Evolutionary conservation across 1,140 invertebrate genomes (phyloP), one percentile per base, ranked within the genome.

Genomic region (Lethrus apterus): DNA sequence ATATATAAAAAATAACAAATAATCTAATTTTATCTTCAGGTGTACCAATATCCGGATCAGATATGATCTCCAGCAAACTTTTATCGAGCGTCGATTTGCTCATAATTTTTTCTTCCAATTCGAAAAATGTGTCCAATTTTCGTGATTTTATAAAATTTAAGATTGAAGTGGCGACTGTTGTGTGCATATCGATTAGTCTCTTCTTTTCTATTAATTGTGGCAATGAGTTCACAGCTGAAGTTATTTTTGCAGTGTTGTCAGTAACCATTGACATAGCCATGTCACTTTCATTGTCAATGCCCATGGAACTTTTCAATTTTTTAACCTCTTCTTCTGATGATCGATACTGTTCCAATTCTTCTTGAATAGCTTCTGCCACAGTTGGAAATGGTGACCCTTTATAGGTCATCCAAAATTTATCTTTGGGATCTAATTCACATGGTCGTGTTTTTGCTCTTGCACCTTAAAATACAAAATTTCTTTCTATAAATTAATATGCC

Each of bases 71-170:
- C 40, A 89, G 62, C 5, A 92, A 68, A 26, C 81, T 79, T 61
- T 83, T 81, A 56, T 86, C 84, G 30, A 87, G 70, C 2, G 81
- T 76, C n/a, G 64, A 59, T 69, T 86, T 86, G 18, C 84, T 84
- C 86, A 98, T 90, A 35, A 99, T 84, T 70, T 98, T 98, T 64
- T 99, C 95, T 72, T 99, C 96, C 38, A 92, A 75, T 72, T 99
- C 96, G 67, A 98, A 99, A 56, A 92, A 93, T 1, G 89, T 89
- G 66, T 99, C 96, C 9, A 99, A 68, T 57, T 95, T 83, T 24
- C 95, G 72, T 1, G 80, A 80, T 73, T 93, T 97, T 17, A 98
- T 97, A 33, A 80, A 81, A 66, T 95, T 92, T 18, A 97, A 71
- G 50, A 97, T 85, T 11, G 85, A 55, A 54, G 94, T 98, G 5